Evolutionary conservation across 2,797 vertebrate genomes (phyloP), one percentile per base, ranked within the genome.

Genomic region (Amphiprion clarkii): DNA sequence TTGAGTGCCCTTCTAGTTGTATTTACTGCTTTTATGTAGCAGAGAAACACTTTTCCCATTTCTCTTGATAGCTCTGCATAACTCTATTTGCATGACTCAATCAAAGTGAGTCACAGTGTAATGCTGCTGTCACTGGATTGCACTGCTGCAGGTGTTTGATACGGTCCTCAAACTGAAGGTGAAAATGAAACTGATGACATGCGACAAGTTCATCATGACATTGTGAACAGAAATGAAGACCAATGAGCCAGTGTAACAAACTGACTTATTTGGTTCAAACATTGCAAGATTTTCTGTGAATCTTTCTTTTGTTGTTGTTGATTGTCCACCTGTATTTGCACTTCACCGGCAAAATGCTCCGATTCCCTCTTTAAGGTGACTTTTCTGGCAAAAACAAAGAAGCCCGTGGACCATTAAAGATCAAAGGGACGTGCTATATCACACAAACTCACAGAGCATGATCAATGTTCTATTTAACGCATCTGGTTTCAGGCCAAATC

Each of bases 391-490:
- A 59, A 83, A 76, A 75, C 70, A 74, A 51, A 78, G 65, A 60
- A 51, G 58, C 66, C 53, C 21, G 3, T 12, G 54, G 81, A 16
- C 23, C 40, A 21, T 54, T 62, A 53, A 29, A 55, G 59, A 72
- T 77, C 67, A 23, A 16, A 58, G 31, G 52, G 66, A 79, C 40
- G 0, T 55, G 33, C 57, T 51, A 3, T n/a, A 67, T 81, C 72
- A 74, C 67, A 87, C 57, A 56, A 67, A 74, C 67, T 42, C 61
- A 39, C 70, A 54, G 23, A 53, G 52, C 29, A 4, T 42, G 66
- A 88, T 86, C 71, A 70, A 75, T 81, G 71, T 59, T 77, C 58
- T 74, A 31, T 89, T 89, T 85, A 81, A 87, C 76, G 76, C 2
- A 19, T 79, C 60, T 87, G 78, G 51, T 82, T 77, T 83, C 64